Base-by-base conservation (phyloP, 2,888 invertebrate genomes). In the Macaria notata region DNA sequence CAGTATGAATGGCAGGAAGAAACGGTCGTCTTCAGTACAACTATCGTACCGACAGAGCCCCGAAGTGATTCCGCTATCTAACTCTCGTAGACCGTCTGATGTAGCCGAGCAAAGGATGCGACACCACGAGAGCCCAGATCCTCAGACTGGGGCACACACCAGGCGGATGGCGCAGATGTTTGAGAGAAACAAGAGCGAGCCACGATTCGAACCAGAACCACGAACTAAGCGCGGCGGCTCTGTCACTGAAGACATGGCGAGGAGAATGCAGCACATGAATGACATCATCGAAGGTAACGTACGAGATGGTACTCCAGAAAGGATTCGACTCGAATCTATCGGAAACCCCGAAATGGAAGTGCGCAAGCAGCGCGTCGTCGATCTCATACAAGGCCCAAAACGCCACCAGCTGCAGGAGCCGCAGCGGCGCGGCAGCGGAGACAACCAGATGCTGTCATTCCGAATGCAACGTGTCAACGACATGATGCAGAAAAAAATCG, bases 391-490 rank as follows among this genome's bases (percentile, higher is more conserved):
- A 61, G 83, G 84, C 1, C 71, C 68, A 31, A 81, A 75, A 31
- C 63, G 70, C 3, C 69, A 70, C 1, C 73, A 70, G 4, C 69
- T 71, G 9, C 48, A 54, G 19, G 76, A 73, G 36, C 56, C 63
- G 5, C 63, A 72, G 54, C 69, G 79, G 9, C 75, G 78, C 6
- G 82, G 80, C 57, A 80, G 84, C 9, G 88, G 53, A 19, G 57
- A 57, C 19, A 44, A 75, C 6, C 92, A 84, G 69, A 87, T 87
- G 79, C 29, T 58, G 3, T 87, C 79, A 46, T 91, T 83, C 62
- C 74, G 95, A 92, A 95, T 95, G 93, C 96, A 96, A 81, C 92
- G 95, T 62, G 94, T 94, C 75, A 94, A 94, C 66, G 94, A 95
- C 66, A 92, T 95, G 72, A 93, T 95, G 87, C 95, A 96, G 73